These are phyloP conservation scores for Amphipyra tragopoginis DNA, from an alignment of 2,888 invertebrate genomes.

Conservation along the genomic window DNA sequence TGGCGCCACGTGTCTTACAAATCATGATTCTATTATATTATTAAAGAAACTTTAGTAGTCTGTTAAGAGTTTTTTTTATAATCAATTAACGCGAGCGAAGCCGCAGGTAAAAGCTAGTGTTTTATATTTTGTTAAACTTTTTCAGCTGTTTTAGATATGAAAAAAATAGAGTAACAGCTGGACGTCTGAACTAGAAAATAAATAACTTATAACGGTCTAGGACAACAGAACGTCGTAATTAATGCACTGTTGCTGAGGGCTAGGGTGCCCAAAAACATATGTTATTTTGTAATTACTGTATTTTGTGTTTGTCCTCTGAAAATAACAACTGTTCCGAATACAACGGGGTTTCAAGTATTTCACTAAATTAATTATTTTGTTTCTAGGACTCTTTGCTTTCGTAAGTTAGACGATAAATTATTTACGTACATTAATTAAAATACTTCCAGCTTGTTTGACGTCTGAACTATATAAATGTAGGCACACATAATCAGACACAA, in stretches of 20 bases:
- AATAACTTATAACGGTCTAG: conserved; percentile 8
- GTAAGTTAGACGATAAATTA: conserved; percentile 3
- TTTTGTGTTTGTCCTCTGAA: conserved; percentile 12
- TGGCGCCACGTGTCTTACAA: too few relatives aligned
- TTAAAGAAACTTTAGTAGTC: too few relatives aligned
- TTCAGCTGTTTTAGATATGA: neutral
- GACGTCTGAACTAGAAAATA: conserved; percentile 8
- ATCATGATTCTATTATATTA: too few relatives aligned
- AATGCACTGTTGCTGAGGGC: conserved; percentile 30
- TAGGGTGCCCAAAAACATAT: conserved; percentile 22
- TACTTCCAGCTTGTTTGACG: conserved; percentile 4
- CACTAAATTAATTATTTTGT: conserved; percentile 4
- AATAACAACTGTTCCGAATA: conserved; percentile 14
- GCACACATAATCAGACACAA: conserved; percentile 14
- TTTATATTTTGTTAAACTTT: too few relatives aligned
- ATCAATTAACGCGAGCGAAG: too few relatives aligned
- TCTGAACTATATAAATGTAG: conserved; percentile 12
- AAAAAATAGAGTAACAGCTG: conserved; percentile 28
- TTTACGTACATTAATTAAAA: neutral
- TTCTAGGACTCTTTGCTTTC: neutral
- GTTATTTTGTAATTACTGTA: conserved; percentile 18
- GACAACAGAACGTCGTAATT: conserved; percentile 28
- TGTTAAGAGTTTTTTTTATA: too few relatives aligned
- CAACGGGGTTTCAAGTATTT: conserved; percentile 12
- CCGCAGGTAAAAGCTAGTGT: too few relatives aligned